A percentile compares a stretch with the other conserved stretches of the same genome.
Evolutionary conservation across 2,888 invertebrate genomes (phyloP).

Genomic region (Xanthorhoe designata): DNA sequence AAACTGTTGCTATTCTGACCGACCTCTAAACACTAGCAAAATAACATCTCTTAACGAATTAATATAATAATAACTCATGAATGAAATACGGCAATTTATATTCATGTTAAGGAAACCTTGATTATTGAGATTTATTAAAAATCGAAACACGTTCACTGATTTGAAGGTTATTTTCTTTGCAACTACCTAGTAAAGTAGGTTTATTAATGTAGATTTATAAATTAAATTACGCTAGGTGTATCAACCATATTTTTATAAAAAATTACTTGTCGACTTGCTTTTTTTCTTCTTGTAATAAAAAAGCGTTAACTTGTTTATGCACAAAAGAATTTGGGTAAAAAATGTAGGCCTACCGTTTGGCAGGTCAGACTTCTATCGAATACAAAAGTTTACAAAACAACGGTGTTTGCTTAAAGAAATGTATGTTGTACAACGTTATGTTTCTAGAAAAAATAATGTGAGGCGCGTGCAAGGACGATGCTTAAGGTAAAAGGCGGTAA

Average conservation of each 20-base stretch:
- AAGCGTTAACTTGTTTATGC: too few species aligned
- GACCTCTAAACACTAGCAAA: conserved; percentile 22
- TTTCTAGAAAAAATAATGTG: conserved; percentile 14
- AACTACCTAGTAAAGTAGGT: not conserved
- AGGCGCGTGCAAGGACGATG: conserved; percentile 13
- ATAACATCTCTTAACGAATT: not conserved
- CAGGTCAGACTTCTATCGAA: not conserved
- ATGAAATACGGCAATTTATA: conserved; percentile 33
- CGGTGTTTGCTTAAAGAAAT: not conserved
- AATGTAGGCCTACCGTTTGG: not conserved
- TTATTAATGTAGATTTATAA: not conserved
- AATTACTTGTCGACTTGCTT: too few species aligned
- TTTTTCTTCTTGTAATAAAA: too few species aligned
- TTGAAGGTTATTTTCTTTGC: conserved; percentile 22
- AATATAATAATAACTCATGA: conserved; percentile 8
- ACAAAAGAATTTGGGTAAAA: not conserved
- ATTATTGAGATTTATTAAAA: conserved; percentile 28
- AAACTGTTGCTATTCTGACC: conserved; percentile 14
- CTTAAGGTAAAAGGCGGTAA: conserved; percentile 8
- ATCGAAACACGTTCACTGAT: conserved; percentile 25
- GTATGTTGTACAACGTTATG: conserved; percentile 1
- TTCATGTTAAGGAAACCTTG: conserved; percentile 35
- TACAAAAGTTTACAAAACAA: not conserved
- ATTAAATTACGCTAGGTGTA: not conserved
- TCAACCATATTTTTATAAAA: conserved; percentile 7